Evolutionary conservation across 2,888 invertebrate species (phyloP).

Genomic region (Atrina japonica): DNA sequence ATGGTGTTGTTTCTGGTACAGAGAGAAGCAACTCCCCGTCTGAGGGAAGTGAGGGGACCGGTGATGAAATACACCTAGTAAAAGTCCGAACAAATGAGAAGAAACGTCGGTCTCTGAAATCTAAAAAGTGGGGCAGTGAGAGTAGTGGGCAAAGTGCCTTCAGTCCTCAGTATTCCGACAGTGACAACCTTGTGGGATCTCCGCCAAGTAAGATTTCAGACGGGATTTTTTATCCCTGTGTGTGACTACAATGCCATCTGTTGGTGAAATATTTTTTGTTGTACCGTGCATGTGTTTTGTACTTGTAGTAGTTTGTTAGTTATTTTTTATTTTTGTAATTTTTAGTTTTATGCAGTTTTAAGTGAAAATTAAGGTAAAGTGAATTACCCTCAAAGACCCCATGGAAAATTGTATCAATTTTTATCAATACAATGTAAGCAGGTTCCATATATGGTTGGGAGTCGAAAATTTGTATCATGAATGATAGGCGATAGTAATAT

Average conservation of each 20-base stretch:
- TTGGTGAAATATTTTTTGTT: background rate
- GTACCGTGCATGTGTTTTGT: background rate
- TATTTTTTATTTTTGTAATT: too few relatives aligned
- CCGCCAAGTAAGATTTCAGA: slow-evolving; percentile 46
- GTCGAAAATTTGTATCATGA: too few relatives aligned
- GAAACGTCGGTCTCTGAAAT: slow-evolving; percentile 61
- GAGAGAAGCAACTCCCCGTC: slow-evolving; percentile 80
- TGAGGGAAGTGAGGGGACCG: slow-evolving; percentile 81
- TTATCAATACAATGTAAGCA: too few relatives aligned
- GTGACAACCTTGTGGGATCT: slow-evolving; percentile 57
- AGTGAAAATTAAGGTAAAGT: too few relatives aligned
- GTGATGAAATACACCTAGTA: slow-evolving; percentile 73
- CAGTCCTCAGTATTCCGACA: slow-evolving; percentile 66
- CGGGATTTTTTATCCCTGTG: background rate
- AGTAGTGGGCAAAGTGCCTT: slow-evolving; percentile 50
- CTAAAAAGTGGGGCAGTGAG: slow-evolving; percentile 43
- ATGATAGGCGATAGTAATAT: too few relatives aligned
- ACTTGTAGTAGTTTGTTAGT: background rate
- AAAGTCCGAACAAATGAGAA: slow-evolving; percentile 21
- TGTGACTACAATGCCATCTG: background rate
- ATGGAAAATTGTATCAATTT: too few relatives aligned
- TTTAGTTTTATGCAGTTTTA: too few relatives aligned
- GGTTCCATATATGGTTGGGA: too few relatives aligned
- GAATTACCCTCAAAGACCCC: too few relatives aligned
- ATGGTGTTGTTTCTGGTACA: slow-evolving; percentile 44